Base-by-base conservation (phyloP, 2,113 vertebrate species). In the Bubo scandiacus region DNA sequence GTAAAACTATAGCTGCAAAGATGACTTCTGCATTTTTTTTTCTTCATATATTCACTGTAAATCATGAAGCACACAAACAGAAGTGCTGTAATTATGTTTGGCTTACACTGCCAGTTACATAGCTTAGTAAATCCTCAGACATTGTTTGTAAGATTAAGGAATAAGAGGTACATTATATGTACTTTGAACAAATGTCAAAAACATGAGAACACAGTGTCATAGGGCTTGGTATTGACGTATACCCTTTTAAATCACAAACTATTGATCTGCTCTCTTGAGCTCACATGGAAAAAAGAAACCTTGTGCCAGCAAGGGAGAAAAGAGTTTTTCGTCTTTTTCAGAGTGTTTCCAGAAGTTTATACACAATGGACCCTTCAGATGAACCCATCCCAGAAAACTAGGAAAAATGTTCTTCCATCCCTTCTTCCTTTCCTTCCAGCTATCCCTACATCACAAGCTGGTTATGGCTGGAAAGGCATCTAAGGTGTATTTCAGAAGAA, bases 111-210 rank as follows among this genome's bases (percentile, higher is more conserved):
- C 21, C 34, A 81, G 67, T 88, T 86, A 57, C 52, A 27, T 29
- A 73, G 12, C 36, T 87, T 80, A 73, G 23, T 68, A 88, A 78
- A 83, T 84, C 63, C 79, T 75, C 20, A 52, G 52, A 49, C 88
- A 55, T 6, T 63, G 1, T 94, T 94, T 81, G 49, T 36, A 84
- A 87, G 47, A 36, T 80, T 49, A 34, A 65, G 16, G 43, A 80
- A 36, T 59, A 89, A 85, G 59, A 68, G 21, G 11, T 54, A 58
- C 43, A 67, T 43, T 89, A 27, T 42, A 80, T 26, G 43, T 70
- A 49, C 45, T 93, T 88, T 72, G n/a, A 74, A 40, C 2, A 96
- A 96, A 92, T 94, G 59, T 88, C 81, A 95, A 91, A 97, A 97
- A 34, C 21, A 81, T 70, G 57, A 95, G 49, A 92, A 90, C 65